A percentile compares a stretch with the other conserved stretches of the same genome.
These are phyloP conservation scores for Alaudala cheleensis DNA, from an alignment of 2,113 vertebrate species.

Conservation along the genomic window DNA sequence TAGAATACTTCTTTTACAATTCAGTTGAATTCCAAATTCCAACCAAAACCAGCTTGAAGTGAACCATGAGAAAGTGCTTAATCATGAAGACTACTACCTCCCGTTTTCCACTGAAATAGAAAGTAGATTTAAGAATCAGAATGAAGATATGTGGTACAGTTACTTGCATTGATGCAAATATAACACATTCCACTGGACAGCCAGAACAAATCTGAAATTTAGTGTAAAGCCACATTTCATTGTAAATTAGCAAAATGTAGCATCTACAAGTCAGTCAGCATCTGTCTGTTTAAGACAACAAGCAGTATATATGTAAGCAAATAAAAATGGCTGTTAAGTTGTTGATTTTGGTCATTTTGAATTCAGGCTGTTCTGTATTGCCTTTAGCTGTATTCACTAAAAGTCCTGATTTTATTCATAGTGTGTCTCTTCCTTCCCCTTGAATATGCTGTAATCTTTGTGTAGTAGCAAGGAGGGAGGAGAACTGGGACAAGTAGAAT, in stretches of 20 bases:
- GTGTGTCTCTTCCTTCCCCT: neutral
- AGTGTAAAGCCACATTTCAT: neutral
- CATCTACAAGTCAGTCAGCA: neutral
- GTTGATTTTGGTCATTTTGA: neutral
- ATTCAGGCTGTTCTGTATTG: neutral
- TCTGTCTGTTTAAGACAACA: neutral
- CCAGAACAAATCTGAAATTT: neutral
- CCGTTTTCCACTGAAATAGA: conserved; percentile 14
- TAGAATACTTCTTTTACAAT: neutral
- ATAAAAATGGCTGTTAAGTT: neutral
- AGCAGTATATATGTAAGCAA: neutral
- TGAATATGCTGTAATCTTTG: neutral
- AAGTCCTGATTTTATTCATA: neutral
- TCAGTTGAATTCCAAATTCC: neutral
- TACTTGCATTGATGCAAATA: neutral
- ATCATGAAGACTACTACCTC: neutral
- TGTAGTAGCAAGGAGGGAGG: neutral
- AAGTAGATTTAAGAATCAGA: neutral
- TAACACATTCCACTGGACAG: neutral
- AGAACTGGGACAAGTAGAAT: neutral
- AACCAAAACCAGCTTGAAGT: neutral
- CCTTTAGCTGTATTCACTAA: neutral
- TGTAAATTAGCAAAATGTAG: neutral
- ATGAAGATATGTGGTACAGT: neutral
- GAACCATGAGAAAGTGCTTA: neutral